Evolutionary conservation across 1,140 invertebrate genomes (phyloP), one percentile per base, ranked within the genome.

Genomic region (Drosophila hydei): DNA sequence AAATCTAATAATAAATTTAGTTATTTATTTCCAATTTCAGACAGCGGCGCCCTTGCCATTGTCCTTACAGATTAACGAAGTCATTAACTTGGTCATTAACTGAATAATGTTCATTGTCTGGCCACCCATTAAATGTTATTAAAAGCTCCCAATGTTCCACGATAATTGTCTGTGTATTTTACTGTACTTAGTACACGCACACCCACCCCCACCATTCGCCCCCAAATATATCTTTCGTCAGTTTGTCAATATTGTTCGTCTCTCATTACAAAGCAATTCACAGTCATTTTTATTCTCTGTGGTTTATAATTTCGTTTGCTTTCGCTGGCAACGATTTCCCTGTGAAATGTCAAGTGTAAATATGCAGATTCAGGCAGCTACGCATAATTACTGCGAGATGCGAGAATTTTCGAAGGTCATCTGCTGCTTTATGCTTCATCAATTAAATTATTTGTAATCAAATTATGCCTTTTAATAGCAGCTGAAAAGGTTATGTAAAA

Each of bases 31-130:
- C 9, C 12, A 33, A 11, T 33, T 33, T 12, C 30, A 33, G 30
- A 33, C 30, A 33, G 11, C 42, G 47, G 50, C 25, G 36, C 43
- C 61, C 23, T 40, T 63, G 38, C 36, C 27, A 51, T 27, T 45
- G 60, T 36, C 30, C 59, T 38, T 52, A 51, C 60, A 43, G 40
- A 50, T 45, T 47, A 65, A 36, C 42, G 16, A 18, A 65, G 51
- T 55, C 64, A 70, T 73, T 73, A 62, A 73, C 52, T 56, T 56
- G 58, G 58, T 58, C 54, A 70, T 73, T 73, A 63, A 38, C 27
- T 43, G 52, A 12, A 27, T 73, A 47, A 33, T 9, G 23, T 60
- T 40, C 59, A 30, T 43, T 60, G 16, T 47, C 27, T 30, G 38
- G 4, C 33, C 9, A 21, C 48, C 45, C 40, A 61, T 36, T 61